Evolutionary conservation across 2,113 vertebrate genomes (phyloP), one percentile per base, ranked within the genome.

Genomic region (Sapajus apella): DNA sequence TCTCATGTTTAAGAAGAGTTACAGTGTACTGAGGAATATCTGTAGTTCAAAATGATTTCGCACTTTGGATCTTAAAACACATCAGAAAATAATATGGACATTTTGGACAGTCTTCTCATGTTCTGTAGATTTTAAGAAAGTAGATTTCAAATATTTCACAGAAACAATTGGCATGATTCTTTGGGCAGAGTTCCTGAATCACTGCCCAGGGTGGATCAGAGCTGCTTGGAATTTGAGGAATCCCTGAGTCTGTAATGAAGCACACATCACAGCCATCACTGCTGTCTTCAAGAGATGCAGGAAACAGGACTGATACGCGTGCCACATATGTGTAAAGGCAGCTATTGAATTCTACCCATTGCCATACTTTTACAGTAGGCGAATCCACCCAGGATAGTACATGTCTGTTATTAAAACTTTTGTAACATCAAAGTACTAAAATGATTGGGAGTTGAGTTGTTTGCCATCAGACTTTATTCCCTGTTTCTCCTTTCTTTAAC

Each of bases 281-380:
- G 40, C 40, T 37, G 0, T n/a, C 16, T 50, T 30, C 1, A 1
- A 0, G 1, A 40, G 61, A 58, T 5, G 11, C 0, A 11, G 4
- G 8, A 3, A 32, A 25, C 2, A 72, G 55, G 52, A 13, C n/a
- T 21, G 56, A 9, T 6, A 18, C 13, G 11, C 32, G 2, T 3
- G 70, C 12, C 30, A 6, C 37, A 47, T 8, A 9, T 27, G 3
- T 9, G 16, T 20, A 4, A 70, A 64, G 21, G 16, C 3, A 3
- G 18, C 18, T 7, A 14, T 27, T 4, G 21, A 27, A 10, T 14
- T 50, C 7, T 5, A 66, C 37, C 17, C 35, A 50, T 25, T 13
- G 16, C 32, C 35, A 11, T 17, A 23, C 6, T n/a, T 6, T 32
- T 12, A 8, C 0, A 27, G 70, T 35, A 91, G 73, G 23, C 3